Evolutionary conservation across 2,797 vertebrate species (phyloP).

Genomic region (Macroramphosus scolopax): DNA sequence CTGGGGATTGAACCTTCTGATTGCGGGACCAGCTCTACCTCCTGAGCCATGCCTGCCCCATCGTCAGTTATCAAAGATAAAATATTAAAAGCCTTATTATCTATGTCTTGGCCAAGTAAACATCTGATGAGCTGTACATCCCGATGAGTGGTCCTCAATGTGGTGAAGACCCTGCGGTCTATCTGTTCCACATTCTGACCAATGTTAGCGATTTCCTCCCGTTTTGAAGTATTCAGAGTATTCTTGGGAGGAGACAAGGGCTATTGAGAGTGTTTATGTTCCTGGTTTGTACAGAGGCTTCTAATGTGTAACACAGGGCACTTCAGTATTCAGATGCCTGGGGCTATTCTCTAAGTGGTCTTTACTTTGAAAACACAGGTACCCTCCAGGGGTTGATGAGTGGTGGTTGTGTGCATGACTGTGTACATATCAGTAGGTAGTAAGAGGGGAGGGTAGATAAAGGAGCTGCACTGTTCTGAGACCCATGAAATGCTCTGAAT

Average conservation of each 20-base stretch:
- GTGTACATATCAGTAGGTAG: constrained; percentile 51
- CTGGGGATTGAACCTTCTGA: too few relatives aligned
- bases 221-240: constrained; percentile 61
- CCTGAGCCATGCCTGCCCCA: too few relatives aligned
- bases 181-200: constrained; percentile 47
- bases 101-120: constrained; percentile 15
- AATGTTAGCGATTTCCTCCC: constrained; percentile 33
- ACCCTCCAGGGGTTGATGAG: constrained; percentile 76
- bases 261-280: constrained; percentile 74
- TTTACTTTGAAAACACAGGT: constrained; percentile 83
- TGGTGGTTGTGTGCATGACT: constrained; percentile 58
- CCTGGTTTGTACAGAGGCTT: constrained; percentile 60
- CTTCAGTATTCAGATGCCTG: constrained; percentile 73
- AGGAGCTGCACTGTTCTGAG: constrained; percentile 54
- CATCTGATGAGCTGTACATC: constrained; percentile 34
- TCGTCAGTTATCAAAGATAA: constrained; percentile 10
- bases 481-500: constrained; percentile 71
- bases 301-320: constrained; percentile 74
- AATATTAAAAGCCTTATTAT: constrained; percentile 20
- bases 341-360: constrained; percentile 84
- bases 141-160: constrained; percentile 47
- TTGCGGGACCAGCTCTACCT: too few relatives aligned
- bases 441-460: constrained; percentile 60
- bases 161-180: constrained; percentile 50
- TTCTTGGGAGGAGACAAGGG: constrained; percentile 65